Percentiles rank a stretch among this genome's conserved stretches.
phyloP scores from a whole-genome alignment of 2,113 vertebrate species.

The Pelobates fuscus region DNA sequence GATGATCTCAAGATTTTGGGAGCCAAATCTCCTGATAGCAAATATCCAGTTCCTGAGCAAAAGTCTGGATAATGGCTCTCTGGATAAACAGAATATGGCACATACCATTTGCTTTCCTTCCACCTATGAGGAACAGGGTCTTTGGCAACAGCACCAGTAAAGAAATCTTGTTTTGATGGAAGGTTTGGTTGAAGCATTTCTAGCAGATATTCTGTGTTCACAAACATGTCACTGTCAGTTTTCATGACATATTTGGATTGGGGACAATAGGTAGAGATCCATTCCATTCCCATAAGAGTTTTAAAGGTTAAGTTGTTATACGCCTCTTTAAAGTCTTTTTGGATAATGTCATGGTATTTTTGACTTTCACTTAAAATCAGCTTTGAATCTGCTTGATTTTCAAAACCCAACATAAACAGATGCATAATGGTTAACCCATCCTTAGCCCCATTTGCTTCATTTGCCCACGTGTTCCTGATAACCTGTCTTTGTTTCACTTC shows the following conservation, averaged over 20 bases:
- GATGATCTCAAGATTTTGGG: slow-evolving; percentile 41
- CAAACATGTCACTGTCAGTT: slow-evolving; percentile 48
- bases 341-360: slow-evolving; percentile 32
- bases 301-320: slow-evolving; percentile 51
- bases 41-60: slow-evolving; percentile 50
- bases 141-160: slow-evolving; percentile 35
- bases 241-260: slow-evolving; percentile 47
- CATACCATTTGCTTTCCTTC: slow-evolving; percentile 30
- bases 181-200: slow-evolving; percentile 39
- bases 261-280: slow-evolving; percentile 41
- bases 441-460: background rate
- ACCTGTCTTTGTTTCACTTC: background rate
- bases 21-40: slow-evolving; percentile 51
- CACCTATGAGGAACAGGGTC: background rate
- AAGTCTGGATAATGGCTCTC: slow-evolving; percentile 29
- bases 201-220: slow-evolving; percentile 43
- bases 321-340: slow-evolving; percentile 52
- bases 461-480: slow-evolving; percentile 24
- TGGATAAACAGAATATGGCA: slow-evolving; percentile 42
- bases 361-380: background rate
- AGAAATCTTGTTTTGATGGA: slow-evolving; percentile 38
- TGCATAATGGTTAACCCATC: background rate
- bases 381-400: fast-evolving
- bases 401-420: slow-evolving; percentile 31
- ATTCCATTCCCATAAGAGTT: slow-evolving; percentile 49